Base-by-base conservation (phyloP, 2,797 vertebrate species). In the Oreochromis grahami region DNA sequence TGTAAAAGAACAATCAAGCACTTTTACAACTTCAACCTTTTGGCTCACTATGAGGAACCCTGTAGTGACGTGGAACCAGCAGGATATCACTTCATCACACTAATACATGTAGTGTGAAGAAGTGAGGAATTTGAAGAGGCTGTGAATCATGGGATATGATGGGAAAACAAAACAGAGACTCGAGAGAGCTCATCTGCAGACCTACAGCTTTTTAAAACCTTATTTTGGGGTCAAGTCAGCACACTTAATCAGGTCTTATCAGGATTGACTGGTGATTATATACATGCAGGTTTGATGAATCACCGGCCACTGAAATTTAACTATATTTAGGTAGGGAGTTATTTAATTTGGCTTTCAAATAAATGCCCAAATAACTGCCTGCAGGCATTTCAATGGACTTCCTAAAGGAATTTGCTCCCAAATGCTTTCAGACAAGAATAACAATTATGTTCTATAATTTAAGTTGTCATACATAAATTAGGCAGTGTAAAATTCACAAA, bases 351-450 rank as follows among this genome's bases (percentile, higher is more conserved):
- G 7, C 36, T 24, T 68, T 12, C 5, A 68, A 21, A 68, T 41
- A 5, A 65, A 24, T 24, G n/a, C 7, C 12, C n/a, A 14, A 9
- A 6, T 14, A 68, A 68, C 12, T 68, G 63, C 7, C 63, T 41
- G 12, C n/a, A 41, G 0, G 7, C 7, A 0, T n/a, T n/a, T n/a
- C n/a, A n/a, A n/a, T n/a, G n/a, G n/a, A n/a, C 36, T 65, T 65
- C 8, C 19, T 65, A n/a, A 38, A 65, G 0, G 11, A 38, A 21
- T 65, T 38, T 65, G 19, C 0, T 65, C 34, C 36, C 36, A 65
- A 21, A 68, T 24, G n/a, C 41, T 41, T 41, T 41, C 5, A 68
- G 36, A 68, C 0, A 41, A 68, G 63, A 68, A 41, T 14, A 65
- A 13, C 6, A 41, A 58, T 1, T 13, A 0, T 65, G 0, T 65